These are phyloP conservation scores for Drosophila suboccidentalis DNA, from an alignment of 2,888 invertebrate genomes.

Conservation along the genomic window DNA sequence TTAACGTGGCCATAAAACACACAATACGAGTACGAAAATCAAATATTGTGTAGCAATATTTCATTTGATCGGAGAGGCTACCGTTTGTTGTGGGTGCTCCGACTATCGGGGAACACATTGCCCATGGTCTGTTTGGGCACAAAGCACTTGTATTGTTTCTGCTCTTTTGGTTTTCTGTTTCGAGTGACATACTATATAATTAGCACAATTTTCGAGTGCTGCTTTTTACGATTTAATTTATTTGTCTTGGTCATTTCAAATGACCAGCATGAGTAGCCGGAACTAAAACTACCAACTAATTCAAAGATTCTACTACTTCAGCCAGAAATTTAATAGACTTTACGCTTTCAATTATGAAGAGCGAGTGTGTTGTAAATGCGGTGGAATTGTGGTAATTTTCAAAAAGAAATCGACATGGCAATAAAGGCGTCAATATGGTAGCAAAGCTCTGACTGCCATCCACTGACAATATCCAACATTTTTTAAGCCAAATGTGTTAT, in stretches of 20 bases:
- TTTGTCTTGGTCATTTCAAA: conserved; percentile 69
- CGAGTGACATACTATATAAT: conserved; percentile 61
- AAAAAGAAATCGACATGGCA: conserved; percentile 18
- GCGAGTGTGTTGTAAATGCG: conserved; percentile 48
- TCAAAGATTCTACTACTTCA: conserved; percentile 8
- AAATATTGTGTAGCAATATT: conserved; percentile 81
- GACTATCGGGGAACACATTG: conserved; percentile 46
- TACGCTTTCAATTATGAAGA: conserved; percentile 29
- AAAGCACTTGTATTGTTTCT: conserved; percentile 62
- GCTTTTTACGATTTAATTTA: conserved; percentile 66
- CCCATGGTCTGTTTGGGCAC: conserved; percentile 65
- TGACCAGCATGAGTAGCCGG: conserved; percentile 74
- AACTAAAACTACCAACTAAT: conserved; percentile 58
- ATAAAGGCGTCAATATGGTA: conserved; percentile 7
- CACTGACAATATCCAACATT: not conserved
- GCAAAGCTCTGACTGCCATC: not conserved
- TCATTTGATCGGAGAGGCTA: conserved; percentile 77
- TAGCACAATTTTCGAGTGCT: conserved; percentile 56
- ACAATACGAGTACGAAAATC: conserved; percentile 26
- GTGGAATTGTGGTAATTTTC: conserved; percentile 45
- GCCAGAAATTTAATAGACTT: conserved; percentile 20
- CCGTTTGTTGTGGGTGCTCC: conserved; percentile 64
- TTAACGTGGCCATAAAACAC: conserved; percentile 68
- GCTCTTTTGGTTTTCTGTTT: conserved; percentile 21
- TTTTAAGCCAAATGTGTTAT: too few relatives aligned